phyloP scores from a whole-genome alignment of 2,797 vertebrate species.

The Sebastes aleutianus region DNA sequence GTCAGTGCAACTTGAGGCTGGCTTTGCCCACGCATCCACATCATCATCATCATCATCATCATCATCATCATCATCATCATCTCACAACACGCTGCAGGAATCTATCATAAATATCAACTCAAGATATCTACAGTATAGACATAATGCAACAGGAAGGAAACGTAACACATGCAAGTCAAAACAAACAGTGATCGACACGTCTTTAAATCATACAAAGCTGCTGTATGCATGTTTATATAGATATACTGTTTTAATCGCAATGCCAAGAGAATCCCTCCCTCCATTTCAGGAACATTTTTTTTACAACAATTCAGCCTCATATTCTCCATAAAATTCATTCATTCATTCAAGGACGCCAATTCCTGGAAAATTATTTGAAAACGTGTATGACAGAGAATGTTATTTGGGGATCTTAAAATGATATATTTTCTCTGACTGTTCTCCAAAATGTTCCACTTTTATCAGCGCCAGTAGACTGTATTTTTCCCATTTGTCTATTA shows the following conservation, averaged over 20 bases:
- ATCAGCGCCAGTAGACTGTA: not conserved
- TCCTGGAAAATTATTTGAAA: not conserved
- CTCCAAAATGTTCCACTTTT: not conserved
- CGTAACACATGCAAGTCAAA: constrained; percentile 41
- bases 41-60: not conserved
- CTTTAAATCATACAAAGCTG: constrained; percentile 6
- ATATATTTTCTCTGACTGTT: not conserved
- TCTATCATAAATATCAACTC: constrained; percentile 57
- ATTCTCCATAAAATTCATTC: not conserved
- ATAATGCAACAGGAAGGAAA: constrained; percentile 27
- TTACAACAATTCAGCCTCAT: constrained; percentile 16
- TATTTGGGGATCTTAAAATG: not conserved
- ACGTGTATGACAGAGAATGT: not conserved
- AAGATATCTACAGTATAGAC: constrained; percentile 53
- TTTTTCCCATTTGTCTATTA: not conserved
- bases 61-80: not conserved
- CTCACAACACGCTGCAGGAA: constrained; percentile 23
- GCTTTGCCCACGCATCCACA: not conserved
- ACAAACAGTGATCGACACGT: constrained; percentile 20
- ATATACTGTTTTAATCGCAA: not conserved
- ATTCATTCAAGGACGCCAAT: not conserved
- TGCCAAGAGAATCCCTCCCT: constrained; percentile 7
- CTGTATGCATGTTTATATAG: not conserved
- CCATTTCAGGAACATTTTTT: not conserved
- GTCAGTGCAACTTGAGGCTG: constrained; percentile 49